A percentile compares a stretch with the other conserved stretches of the same genome.
phyloP scores from a whole-genome alignment of 2,797 vertebrate species.

The Neosalanx taihuensis region DNA sequence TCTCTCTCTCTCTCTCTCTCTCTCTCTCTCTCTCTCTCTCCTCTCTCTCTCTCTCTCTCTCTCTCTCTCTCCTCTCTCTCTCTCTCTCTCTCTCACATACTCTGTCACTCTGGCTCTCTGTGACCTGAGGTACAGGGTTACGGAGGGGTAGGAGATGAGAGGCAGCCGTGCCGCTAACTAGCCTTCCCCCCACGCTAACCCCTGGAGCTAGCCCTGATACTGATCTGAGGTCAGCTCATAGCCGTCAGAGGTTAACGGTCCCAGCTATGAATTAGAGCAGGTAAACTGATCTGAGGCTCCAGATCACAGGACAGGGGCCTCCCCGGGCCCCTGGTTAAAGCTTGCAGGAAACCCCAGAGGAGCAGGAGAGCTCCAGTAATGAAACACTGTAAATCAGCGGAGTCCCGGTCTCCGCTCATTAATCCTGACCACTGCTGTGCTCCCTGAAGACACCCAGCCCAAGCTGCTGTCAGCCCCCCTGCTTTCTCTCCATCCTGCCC shows the following conservation, averaged over 20 bases:
- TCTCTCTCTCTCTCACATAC: background rate
- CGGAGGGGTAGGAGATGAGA: background rate
- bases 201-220: background rate
- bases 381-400: slow-evolving; percentile 65
- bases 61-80: background rate
- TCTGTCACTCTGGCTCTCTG: background rate
- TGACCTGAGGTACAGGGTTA: background rate
- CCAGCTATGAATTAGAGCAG: background rate
- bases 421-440: slow-evolving; percentile 37
- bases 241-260: background rate
- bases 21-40: too few species aligned
- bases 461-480: slow-evolving; percentile 12
- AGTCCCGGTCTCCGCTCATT: slow-evolving; percentile 53
- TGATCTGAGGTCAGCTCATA: background rate
- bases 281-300: background rate
- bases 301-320: background rate
- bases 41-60: too few species aligned
- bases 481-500: background rate
- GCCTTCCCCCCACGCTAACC: background rate
- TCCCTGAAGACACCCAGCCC: slow-evolving; percentile 38
- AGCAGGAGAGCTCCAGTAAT: slow-evolving; percentile 56
- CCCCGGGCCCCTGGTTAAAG: background rate
- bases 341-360: slow-evolving; percentile 36
- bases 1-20: too few species aligned
- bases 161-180: background rate